These are phyloP conservation scores for honey bee (Apis mellifera) DNA, from an alignment of 1,140 invertebrate genomes.

Conservation along the genomic window Amel_HAv3.1 CM009939.2:8881501-8882000, in stretches of 20 bases:
- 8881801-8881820: background rate
- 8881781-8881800: too few species aligned
- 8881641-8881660: background rate
- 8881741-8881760: background rate
- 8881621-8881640: background rate
- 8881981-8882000: background rate
- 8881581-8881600: slow-evolving; percentile 22
- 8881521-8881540: slow-evolving; percentile 26
- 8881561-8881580: slow-evolving; percentile 33
- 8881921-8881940: too few species aligned
- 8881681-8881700: background rate
- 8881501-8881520: slow-evolving; percentile 35
- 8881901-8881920: too few species aligned
- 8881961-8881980: background rate
- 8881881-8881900: too few species aligned
- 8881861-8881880: too few species aligned
- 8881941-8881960: too few species aligned
- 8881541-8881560: slow-evolving; percentile 35
- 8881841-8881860: too few species aligned
- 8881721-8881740: background rate
- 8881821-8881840: background rate
- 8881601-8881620: slow-evolving; percentile 9
- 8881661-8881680: background rate
- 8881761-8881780: background rate
- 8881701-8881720: background rate